These are phyloP conservation scores for Diplogasteroides magnus DNA, from an alignment of 1,140 invertebrate genomes.

Conservation along the genomic window DNA sequence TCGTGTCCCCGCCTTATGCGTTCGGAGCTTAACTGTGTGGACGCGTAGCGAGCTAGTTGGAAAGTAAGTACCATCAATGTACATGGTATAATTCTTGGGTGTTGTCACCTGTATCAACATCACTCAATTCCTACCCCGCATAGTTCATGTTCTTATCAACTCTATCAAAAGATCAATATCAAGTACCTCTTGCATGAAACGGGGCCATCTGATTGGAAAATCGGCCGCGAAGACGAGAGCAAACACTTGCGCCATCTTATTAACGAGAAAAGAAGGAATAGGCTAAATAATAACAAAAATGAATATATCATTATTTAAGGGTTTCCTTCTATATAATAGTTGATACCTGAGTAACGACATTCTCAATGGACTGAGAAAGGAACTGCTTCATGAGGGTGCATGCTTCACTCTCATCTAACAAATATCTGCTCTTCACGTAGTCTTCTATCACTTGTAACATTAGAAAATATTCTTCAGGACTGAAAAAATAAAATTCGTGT, in stretches of 20 bases:
- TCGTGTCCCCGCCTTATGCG: too few species aligned
- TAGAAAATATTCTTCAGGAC: conserved; percentile 30
- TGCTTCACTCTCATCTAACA: background rate
- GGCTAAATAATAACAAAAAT: background rate
- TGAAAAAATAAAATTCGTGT: background rate
- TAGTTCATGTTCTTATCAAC: too few species aligned
- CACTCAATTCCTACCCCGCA: too few species aligned
- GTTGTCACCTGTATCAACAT: too few species aligned
- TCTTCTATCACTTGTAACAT: conserved; percentile 34
- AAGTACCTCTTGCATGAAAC: conserved; percentile 31
- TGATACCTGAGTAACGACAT: too few species aligned
- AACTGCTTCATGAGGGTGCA: background rate
- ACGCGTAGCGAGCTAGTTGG: too few species aligned
- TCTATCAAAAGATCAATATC: background rate
- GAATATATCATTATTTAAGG: background rate
- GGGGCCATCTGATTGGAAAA: conserved; percentile 30
- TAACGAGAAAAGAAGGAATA: conserved; percentile 18
- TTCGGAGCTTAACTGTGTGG: too few species aligned
- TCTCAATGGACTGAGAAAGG: background rate
- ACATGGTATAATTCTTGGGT: too few species aligned
- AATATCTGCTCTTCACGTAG: conserved; percentile 16
- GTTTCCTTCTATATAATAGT: background rate
- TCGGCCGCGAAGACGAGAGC: conserved; percentile 33
- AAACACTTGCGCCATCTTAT: conserved; percentile 38
- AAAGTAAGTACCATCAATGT: too few species aligned